These are phyloP conservation scores for Peribatodes rhomboidaria DNA, from an alignment of 2,888 invertebrate genomes.

Conservation along the genomic window DNA sequence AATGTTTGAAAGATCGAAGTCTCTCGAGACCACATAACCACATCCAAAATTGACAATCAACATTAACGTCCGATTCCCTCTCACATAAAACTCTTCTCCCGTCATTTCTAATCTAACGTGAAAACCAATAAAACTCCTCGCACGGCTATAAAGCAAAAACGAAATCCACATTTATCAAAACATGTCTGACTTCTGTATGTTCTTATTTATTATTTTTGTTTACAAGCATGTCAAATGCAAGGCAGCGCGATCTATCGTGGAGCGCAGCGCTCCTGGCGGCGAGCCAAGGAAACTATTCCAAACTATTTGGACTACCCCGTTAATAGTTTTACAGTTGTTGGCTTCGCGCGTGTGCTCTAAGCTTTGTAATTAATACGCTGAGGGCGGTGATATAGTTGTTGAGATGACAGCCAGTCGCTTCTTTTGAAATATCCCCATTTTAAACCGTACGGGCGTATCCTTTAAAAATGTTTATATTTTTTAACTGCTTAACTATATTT, in stretches of 20 bases:
- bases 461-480: slow-evolving; percentile 48
- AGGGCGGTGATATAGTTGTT: slow-evolving; percentile 61
- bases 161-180: slow-evolving; percentile 73
- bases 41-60: slow-evolving; percentile 58
- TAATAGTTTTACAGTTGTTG: slow-evolving; percentile 80
- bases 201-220: slow-evolving; percentile 81
- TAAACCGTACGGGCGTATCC: slow-evolving; percentile 56
- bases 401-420: slow-evolving; percentile 59
- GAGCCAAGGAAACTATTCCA: slow-evolving; percentile 79
- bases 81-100: slow-evolving; percentile 56
- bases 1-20: not conserved
- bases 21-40: slow-evolving; percentile 30
- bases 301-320: slow-evolving; percentile 72
- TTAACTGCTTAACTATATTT: slow-evolving; percentile 39
- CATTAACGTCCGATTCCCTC: slow-evolving; percentile 54
- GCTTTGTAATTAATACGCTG: slow-evolving; percentile 74
- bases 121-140: slow-evolving; percentile 72
- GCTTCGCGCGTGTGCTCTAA: slow-evolving; percentile 63
- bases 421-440: slow-evolving; percentile 53
- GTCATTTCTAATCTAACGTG: slow-evolving; percentile 68
- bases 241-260: slow-evolving; percentile 71
- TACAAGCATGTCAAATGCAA: slow-evolving; percentile 77
- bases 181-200: slow-evolving; percentile 59
- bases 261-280: slow-evolving; percentile 69
- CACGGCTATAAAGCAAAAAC: slow-evolving; percentile 64